phyloP scores from a whole-genome alignment of 2,113 vertebrate species.

The Etheostoma cragini region DNA sequence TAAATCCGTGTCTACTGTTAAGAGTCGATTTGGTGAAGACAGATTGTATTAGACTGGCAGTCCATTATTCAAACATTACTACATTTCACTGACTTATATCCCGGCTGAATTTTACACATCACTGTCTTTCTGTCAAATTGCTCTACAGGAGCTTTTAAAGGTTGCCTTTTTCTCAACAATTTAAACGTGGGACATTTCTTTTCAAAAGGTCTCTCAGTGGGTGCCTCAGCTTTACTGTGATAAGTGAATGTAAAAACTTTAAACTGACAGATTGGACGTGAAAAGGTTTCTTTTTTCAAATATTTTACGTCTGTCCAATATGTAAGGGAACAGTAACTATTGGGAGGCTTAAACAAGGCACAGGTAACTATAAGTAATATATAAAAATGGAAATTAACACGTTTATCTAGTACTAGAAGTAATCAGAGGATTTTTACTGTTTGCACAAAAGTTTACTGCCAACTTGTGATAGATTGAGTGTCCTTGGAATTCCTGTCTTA shows the following conservation, averaged over 20 bases:
- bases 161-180: conserved; percentile 17
- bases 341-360: background rate
- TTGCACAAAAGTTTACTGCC: background rate
- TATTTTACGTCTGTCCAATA: conserved; percentile 22
- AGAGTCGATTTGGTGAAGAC: conserved; percentile 7
- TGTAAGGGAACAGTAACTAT: background rate
- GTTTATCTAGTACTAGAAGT: background rate
- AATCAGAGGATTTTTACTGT: background rate
- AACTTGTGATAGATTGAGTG: background rate
- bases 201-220: conserved; percentile 28
- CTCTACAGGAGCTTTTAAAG: conserved; percentile 19
- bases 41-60: conserved; percentile 1
- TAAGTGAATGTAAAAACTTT: conserved; percentile 36
- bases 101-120: conserved; percentile 26
- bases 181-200: background rate
- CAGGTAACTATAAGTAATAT: background rate
- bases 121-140: conserved; percentile 34
- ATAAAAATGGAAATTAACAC: background rate
- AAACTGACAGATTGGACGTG: conserved; percentile 23
- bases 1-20: conserved; percentile 4
- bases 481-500: background rate
- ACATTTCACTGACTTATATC: conserved; percentile 38
- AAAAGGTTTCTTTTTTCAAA: conserved; percentile 22
- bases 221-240: conserved; percentile 22
- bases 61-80: conserved; percentile 20